These are phyloP conservation scores for Mola mola DNA, from an alignment of 2,113 vertebrate species.

Conservation along the genomic window DNA sequence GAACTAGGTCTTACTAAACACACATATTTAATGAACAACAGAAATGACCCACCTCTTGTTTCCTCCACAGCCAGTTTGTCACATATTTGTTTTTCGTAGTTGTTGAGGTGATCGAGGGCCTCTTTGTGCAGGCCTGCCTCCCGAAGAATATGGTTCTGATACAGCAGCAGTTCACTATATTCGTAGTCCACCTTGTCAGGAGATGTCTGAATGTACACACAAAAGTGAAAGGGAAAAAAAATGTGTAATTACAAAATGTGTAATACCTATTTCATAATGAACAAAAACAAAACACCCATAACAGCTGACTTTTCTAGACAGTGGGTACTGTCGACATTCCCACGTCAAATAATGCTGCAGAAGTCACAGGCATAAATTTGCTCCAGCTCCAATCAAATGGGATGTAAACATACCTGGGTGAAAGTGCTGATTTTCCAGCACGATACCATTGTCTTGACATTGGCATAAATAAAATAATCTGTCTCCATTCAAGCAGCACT, in stretches of 20 bases:
- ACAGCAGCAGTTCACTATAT: conserved; percentile 97
- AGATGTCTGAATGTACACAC: conserved; percentile 84
- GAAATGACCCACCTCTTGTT: conserved; percentile 88
- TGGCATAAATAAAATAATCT: no score
- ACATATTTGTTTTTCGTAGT: conserved; percentile 97
- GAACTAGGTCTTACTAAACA: no score
- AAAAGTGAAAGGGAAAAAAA: background rate
- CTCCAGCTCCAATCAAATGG: no score
- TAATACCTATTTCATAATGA: no score
- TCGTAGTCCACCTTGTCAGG: conserved; percentile 99
- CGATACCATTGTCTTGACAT: no score
- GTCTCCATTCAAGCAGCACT: no score
- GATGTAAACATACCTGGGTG: no score
- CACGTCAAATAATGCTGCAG: no score
- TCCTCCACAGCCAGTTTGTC: conserved; percentile 98
- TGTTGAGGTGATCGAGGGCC: conserved; percentile 94
- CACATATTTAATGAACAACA: no score
- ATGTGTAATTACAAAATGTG: background rate
- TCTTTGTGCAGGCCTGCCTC: conserved; percentile 95
- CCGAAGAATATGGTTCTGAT: conserved; percentile 97
- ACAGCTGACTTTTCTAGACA: background rate
- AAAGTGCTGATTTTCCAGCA: no score
- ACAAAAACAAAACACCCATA: background rate
- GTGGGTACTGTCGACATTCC: no score
- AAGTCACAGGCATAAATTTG: no score